Percentiles rank a stretch among this genome's conserved stretches.
Evolutionary conservation across 2,888 invertebrate genomes (phyloP).

Genomic region (Megamerina dolium): DNA sequence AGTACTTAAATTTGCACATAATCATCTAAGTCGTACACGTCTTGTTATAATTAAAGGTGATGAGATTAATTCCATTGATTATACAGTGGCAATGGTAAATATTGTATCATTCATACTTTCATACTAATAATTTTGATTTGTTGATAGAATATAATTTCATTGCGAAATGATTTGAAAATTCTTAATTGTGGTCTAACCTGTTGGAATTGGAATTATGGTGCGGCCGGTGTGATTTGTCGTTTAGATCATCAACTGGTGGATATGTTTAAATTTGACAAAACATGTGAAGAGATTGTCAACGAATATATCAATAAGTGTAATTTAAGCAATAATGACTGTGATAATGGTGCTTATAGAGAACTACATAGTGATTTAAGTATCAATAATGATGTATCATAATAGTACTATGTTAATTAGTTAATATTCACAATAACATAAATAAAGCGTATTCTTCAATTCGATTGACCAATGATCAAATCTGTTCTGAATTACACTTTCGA

Average conservation of each 20-base stretch:
- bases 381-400: no score
- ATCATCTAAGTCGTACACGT: constrained; percentile 53
- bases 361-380: no score
- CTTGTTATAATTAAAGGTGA: constrained; percentile 69
- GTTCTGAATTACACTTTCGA: no score
- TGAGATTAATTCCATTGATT: constrained; percentile 56
- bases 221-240: constrained; percentile 43
- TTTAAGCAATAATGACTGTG: no score
- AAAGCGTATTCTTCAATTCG: no score
- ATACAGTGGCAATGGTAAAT: constrained; percentile 58
- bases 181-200: constrained; percentile 52
- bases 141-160: constrained; percentile 53
- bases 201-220: constrained; percentile 50
- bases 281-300: constrained; percentile 31
- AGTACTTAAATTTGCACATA: constrained; percentile 68
- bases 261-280: constrained; percentile 34
- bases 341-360: no score
- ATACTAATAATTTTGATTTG: not conserved
- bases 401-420: no score
- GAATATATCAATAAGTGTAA: no score
- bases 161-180: constrained; percentile 53
- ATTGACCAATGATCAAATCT: no score
- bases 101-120: not conserved
- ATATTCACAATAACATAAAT: no score
- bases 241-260: constrained; percentile 29